Evolutionary conservation across 2,888 invertebrate genomes (phyloP).

Genomic region (Busseola fusca): DNA sequence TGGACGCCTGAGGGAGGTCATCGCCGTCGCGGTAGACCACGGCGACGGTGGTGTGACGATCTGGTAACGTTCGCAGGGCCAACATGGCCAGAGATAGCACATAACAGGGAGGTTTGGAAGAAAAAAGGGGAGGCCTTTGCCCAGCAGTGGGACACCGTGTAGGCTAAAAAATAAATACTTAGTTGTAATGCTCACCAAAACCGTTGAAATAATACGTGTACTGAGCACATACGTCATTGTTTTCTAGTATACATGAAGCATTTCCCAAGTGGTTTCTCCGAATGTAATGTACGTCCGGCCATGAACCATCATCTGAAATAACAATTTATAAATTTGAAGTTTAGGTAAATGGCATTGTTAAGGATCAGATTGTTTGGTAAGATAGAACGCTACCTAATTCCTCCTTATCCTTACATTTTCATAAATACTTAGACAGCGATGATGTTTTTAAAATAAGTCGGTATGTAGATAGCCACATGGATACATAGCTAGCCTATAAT

Average conservation of each 20-base stretch:
- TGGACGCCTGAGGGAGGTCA: too few relatives aligned
- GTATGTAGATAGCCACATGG: too few relatives aligned
- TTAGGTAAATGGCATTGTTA: neutral
- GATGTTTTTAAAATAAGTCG: too few relatives aligned
- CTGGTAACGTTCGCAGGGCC: too few relatives aligned
- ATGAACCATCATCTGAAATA: constrained; percentile 89
- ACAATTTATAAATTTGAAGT: neutral
- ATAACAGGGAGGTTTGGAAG: too few relatives aligned
- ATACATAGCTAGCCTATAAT: too few relatives aligned
- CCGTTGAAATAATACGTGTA: constrained; percentile 90
- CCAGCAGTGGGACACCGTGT: too few relatives aligned
- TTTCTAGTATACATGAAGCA: constrained; percentile 89
- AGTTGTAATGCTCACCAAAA: constrained; percentile 82
- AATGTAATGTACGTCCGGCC: constrained; percentile 90
- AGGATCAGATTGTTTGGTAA: neutral
- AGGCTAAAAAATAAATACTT: too few relatives aligned
- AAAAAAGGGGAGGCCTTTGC: too few relatives aligned
- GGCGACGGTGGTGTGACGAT: too few relatives aligned
- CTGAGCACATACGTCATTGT: constrained; percentile 90
- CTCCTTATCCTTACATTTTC: neutral
- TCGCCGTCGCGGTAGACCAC: too few relatives aligned
- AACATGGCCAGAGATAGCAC: too few relatives aligned
- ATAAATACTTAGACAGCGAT: neutral
- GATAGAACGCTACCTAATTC: neutral
- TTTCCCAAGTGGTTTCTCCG: constrained; percentile 87